Percentiles rank a stretch among this genome's conserved stretches.
Evolutionary conservation across 2,797 vertebrate species (phyloP).

Genomic region (Hippocampus kuda): DNA sequence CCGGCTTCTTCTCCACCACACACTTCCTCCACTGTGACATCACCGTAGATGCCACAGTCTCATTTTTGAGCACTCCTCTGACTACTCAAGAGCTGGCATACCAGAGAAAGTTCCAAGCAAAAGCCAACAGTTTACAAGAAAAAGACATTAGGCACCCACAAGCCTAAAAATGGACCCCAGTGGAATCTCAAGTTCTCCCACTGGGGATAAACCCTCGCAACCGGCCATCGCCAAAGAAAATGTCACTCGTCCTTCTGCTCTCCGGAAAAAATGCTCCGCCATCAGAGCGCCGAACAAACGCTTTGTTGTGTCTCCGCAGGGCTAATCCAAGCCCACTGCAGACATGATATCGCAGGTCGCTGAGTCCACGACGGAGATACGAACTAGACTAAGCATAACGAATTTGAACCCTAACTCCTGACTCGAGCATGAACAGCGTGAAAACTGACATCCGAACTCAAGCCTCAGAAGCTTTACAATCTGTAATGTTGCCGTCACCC

Average conservation of each 20-base stretch:
- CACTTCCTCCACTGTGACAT: conserved; percentile 18
- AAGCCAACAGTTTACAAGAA: conserved; percentile 25
- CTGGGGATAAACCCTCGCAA: conserved; percentile 19
- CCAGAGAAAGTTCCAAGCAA: conserved; percentile 19
- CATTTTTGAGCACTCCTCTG: background rate
- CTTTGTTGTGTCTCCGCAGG: conserved; percentile 2
- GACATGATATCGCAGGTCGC: background rate
- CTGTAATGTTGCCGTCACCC: too few relatives aligned
- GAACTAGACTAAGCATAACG: background rate
- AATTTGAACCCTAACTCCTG: background rate
- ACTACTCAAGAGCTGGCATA: conserved; percentile 23
- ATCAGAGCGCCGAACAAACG: background rate
- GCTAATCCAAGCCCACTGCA: background rate
- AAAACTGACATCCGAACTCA: background rate
- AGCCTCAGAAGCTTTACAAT: too few relatives aligned
- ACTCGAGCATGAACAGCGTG: background rate
- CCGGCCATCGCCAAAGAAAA: conserved; percentile 15
- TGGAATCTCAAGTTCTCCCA: conserved; percentile 34
- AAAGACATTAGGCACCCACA: conserved; percentile 38
- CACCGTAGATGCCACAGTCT: conserved; percentile 17
- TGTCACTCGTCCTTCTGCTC: conserved; percentile 13
- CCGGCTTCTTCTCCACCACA: conserved; percentile 24
- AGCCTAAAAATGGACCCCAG: conserved; percentile 40
- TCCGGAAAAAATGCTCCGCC: background rate
- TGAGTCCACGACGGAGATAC: background rate